A percentile compares a stretch with the other conserved stretches of the same genome.
Conservation (phyloP, 2,888 invertebrate species). For the Perizoma flavofasciatum region DNA sequence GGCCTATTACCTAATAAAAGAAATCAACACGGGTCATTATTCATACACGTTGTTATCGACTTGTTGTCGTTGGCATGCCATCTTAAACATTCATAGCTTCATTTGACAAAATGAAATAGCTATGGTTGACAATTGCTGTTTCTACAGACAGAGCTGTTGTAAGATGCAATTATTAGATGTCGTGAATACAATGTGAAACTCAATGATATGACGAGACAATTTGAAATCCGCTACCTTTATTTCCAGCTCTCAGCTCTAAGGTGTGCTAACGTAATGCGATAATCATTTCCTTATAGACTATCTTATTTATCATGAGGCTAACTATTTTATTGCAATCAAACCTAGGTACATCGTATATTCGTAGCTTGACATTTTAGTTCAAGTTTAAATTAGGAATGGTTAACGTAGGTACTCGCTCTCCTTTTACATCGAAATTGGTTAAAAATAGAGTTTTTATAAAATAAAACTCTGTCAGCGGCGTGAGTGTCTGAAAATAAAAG, state of each 20-base stretch:
- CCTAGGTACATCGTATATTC: too few species aligned
- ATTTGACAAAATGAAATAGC: conserved; percentile 30
- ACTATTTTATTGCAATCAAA: conserved; percentile 1
- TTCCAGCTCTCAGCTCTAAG: conserved; percentile 17
- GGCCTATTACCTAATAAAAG: too few species aligned
- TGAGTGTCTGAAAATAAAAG: neutral
- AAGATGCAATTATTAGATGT: conserved; percentile 29
- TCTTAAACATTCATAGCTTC: conserved; percentile 33
- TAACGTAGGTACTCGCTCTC: too few species aligned
- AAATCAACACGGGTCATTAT: too few species aligned
- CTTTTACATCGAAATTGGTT: too few species aligned
- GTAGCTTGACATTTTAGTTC: too few species aligned
- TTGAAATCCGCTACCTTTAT: conserved; percentile 21
- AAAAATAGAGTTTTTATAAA: too few species aligned
- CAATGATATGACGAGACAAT: conserved; percentile 27
- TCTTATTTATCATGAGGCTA: conserved; percentile 1
- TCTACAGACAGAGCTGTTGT: conserved; percentile 21
- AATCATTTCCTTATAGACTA: conserved; percentile 18
- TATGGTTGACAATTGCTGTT: conserved; percentile 22
- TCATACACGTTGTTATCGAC: too few species aligned
- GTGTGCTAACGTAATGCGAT: conserved; percentile 26
- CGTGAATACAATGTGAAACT: conserved; percentile 29
- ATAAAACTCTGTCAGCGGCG: too few species aligned
- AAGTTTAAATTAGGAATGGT: too few species aligned
- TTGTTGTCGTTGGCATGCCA: too few species aligned